Percentiles rank a stretch among this genome's conserved stretches.
Evolutionary conservation across 2,113 vertebrate species (phyloP).

Genomic region (Silurus glanis): DNA sequence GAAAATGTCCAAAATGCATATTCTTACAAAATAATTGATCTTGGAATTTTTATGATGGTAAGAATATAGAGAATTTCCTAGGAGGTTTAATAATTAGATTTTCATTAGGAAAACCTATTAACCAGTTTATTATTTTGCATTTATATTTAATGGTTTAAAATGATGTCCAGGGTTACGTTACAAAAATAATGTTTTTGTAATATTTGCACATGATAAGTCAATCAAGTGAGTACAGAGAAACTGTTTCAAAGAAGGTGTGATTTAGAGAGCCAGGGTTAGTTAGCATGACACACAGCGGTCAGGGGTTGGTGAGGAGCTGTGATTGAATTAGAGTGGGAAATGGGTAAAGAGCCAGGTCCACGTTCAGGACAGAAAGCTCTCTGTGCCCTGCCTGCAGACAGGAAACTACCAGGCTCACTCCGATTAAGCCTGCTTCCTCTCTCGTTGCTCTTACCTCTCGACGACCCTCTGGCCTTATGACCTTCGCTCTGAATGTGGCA

Average conservation of each 20-base stretch:
- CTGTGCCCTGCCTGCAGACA: conserved; percentile 71
- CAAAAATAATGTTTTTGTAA: neutral
- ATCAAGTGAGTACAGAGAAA: neutral
- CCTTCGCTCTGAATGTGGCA: conserved; percentile 62
- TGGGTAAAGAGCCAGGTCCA: conserved; percentile 52
- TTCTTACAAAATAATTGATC: neutral
- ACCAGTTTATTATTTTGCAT: neutral
- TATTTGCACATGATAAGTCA: neutral
- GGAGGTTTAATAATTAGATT: neutral
- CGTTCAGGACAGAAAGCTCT: conserved; percentile 68
- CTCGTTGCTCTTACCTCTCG: conserved; percentile 64
- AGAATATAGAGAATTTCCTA: neutral
- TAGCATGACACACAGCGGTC: conserved; percentile 39
- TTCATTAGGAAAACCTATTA: neutral
- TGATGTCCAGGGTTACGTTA: neutral
- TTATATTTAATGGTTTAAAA: neutral
- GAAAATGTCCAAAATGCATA: neutral
- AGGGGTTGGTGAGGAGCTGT: conserved; percentile 59
- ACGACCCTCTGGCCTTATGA: conserved; percentile 65
- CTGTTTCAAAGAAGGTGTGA: conserved; percentile 33
- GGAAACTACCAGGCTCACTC: conserved; percentile 77
- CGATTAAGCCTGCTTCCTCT: conserved; percentile 78
- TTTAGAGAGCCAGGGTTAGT: conserved; percentile 43
- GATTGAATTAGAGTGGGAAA: conserved; percentile 70
- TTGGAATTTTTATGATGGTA: neutral